Evolutionary conservation across 2,113 vertebrate species (phyloP), one percentile per base, ranked within the genome.

Genomic region (Anhinga anhinga): DNA sequence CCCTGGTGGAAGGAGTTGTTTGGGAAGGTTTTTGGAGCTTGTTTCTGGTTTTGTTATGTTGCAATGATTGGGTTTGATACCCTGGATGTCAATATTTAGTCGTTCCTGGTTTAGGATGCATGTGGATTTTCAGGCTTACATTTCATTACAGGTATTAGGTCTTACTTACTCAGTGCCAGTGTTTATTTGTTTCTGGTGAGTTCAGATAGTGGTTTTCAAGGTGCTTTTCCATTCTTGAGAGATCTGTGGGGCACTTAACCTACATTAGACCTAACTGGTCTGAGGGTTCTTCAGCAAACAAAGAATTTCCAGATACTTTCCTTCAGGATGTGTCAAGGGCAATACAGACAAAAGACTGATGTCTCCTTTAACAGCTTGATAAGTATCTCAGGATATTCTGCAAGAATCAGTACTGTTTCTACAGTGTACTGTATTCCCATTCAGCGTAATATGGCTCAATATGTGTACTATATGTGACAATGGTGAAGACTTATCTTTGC

Each of bases 291-390:
- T 98, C 98, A 95, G 89, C 97, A 98, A 98, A 99, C 98, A 99
- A 99, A 98, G 98, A 97, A 98, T 98, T 98, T 98, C 97, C 97
- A 93, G 96, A 97, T 98, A 95, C 97, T 96, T 98, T 98, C 98
- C 96, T 98, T 98, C 97, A 98, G 98, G 96, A 98, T 98, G 97
- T 98, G 98, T 98, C 98, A 98, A 99, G 99, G 98, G 98, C 98
- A 98, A 98, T 98, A 96, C 98, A 98, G 98, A 98, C 98, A 99
- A 98, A 99, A 98, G 98, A 98, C 95, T 96, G 98, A 98, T 98
- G 98, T 98, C 98, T 99, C 98, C 98, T 98, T 98, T 98, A 98
- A 97, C 98, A 97, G 96, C 92, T 92, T 97, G 99, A 99, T 99
- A 98, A 98, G 98, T 98, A 99, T 99, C 98, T 98, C 97, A 97